Conservation (phyloP, 1,140 invertebrate genomes). For the Chionoecetes opilio region DNA sequence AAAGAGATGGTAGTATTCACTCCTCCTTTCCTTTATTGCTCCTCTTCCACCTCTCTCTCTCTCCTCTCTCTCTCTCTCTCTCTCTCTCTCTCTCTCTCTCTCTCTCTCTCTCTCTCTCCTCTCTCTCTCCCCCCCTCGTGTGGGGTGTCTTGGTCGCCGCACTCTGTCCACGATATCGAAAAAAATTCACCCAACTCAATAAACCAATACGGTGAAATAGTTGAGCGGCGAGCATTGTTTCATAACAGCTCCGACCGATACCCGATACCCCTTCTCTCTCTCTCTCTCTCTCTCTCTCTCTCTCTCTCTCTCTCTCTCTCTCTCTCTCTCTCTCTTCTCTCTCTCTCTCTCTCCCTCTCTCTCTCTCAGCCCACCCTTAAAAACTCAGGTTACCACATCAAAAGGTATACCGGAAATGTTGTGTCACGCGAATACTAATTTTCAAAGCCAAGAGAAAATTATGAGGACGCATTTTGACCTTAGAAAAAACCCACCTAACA, state of each 20-base stretch:
- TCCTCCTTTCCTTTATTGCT: neutral
- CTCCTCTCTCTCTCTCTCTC: too few species aligned
- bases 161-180: neutral
- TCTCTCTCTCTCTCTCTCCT: neutral
- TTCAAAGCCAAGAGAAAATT: neutral
- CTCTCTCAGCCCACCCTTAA: too few species aligned
- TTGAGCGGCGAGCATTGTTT: constrained; percentile 3
- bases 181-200: neutral
- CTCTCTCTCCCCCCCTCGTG: neutral
- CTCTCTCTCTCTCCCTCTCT: neutral
- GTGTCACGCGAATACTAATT: neutral
- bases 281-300: neutral
- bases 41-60: too few species aligned
- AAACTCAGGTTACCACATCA: neutral
- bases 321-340: neutral
- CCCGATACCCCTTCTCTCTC: neutral
- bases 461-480: neutral
- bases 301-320: neutral
- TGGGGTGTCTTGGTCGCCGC: neutral
- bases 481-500: too few species aligned
- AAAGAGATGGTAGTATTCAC: neutral
- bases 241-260: neutral
- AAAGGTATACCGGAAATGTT: neutral
- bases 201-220: constrained; percentile 16
- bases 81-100: neutral